Conservation (phyloP, 2,888 invertebrate species). For the Tiliacea citrago region DNA sequence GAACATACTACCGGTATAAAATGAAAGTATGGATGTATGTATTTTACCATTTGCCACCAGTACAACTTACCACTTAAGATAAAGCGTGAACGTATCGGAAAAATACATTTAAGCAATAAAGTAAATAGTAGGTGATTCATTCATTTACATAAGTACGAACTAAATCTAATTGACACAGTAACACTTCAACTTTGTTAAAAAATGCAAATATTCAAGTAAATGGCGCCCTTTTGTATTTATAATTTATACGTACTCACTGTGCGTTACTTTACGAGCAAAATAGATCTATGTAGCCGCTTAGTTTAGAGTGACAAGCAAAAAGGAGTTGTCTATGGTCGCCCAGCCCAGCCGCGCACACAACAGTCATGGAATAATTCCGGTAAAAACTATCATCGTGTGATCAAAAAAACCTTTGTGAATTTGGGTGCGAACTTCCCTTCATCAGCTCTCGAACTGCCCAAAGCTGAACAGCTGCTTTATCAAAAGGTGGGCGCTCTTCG, state of each 20-base stretch:
- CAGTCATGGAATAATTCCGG: neutral
- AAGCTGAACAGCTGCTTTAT: too few relatives aligned
- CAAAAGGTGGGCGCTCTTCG: too few relatives aligned
- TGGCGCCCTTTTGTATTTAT: slow-evolving; percentile 33
- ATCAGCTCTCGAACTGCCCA: neutral
- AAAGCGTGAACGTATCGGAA: slow-evolving; percentile 32
- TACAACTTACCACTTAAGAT: neutral
- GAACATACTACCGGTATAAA: neutral
- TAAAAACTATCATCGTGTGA: neutral
- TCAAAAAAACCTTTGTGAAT: neutral
- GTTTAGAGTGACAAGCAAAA: too few relatives aligned
- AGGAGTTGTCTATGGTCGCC: too few relatives aligned
- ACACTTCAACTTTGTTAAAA: slow-evolving; percentile 58
- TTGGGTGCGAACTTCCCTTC: neutral
- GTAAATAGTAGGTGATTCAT: slow-evolving; percentile 53
- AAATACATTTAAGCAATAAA: slow-evolving; percentile 47
- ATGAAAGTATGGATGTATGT: neutral
- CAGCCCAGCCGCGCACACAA: neutral
- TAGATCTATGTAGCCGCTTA: neutral
- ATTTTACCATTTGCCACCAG: neutral
- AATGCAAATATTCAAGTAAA: slow-evolving; percentile 50
- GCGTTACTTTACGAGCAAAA: neutral
- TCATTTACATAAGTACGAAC: slow-evolving; percentile 45
- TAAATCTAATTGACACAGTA: slow-evolving; percentile 58
- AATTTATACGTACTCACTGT: slow-evolving; percentile 21